These are phyloP conservation scores for Dorcus hopei DNA, from an alignment of 2,888 invertebrate species.

Conservation along the genomic window DNA sequence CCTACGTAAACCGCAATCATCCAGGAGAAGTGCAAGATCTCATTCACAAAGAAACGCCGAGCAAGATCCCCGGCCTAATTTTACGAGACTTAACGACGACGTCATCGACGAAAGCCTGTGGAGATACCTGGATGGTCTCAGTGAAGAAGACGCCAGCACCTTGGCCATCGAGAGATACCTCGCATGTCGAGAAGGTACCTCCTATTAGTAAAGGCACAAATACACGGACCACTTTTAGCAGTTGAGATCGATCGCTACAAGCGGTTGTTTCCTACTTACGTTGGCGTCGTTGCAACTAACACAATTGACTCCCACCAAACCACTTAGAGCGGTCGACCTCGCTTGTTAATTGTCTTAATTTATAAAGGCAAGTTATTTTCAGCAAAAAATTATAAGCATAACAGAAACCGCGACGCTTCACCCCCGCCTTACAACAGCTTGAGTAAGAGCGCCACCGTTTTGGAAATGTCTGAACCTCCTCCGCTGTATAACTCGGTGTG, in stretches of 20 bases:
- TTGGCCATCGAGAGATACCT: slow-evolving; percentile 13
- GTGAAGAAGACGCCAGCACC: slow-evolving; percentile 6
- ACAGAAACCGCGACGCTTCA: not conserved
- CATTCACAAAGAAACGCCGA: no score
- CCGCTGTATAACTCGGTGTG: slow-evolving; percentile 13
- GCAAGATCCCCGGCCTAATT: no score
- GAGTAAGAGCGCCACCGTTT: not conserved
- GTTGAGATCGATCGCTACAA: no score
- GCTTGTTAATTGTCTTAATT: no score
- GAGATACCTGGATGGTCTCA: not conserved
- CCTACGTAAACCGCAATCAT: not conserved
- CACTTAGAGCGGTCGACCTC: no score
- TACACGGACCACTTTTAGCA: no score
- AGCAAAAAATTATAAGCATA: not conserved
- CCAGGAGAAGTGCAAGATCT: not conserved
- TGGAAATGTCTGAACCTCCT: slow-evolving; percentile 9
- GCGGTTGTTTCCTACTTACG: no score
- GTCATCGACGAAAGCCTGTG: no score
- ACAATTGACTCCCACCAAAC: no score
- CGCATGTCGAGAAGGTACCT: slow-evolving; percentile 11
- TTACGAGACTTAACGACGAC: not conserved
- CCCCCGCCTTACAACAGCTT: slow-evolving; percentile 10
- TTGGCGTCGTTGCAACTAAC: no score
- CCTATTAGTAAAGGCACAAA: no score
- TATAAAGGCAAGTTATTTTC: no score